phyloP scores from a whole-genome alignment of 2,113 vertebrate species.

The Columbina picui region DNA sequence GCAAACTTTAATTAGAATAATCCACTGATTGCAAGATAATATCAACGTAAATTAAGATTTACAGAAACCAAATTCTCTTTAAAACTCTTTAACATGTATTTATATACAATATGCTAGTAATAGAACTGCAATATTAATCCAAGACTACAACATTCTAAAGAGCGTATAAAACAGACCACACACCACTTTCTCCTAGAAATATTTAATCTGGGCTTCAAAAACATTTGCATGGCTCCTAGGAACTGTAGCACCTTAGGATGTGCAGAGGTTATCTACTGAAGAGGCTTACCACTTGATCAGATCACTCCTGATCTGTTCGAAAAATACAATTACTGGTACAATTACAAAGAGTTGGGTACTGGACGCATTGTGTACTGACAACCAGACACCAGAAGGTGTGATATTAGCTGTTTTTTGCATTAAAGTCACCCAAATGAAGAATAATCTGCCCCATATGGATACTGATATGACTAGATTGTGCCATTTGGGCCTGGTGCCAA shows the following conservation, averaged over 20 bases:
- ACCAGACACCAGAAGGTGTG: constrained; percentile 22
- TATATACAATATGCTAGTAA: neutral
- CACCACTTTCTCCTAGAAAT: constrained; percentile 55
- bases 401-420: constrained; percentile 43
- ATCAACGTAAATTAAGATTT: neutral
- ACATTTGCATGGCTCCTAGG: neutral
- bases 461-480: constrained; percentile 15
- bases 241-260: constrained; percentile 36
- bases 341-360: neutral
- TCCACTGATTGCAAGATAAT: neutral
- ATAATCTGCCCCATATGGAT: constrained; percentile 53
- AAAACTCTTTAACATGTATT: neutral
- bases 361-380: neutral
- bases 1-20: neutral
- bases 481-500: constrained; percentile 30
- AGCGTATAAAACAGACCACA: constrained; percentile 50
- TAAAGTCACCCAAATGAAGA: constrained; percentile 50
- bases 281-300: neutral
- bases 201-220: constrained; percentile 55
- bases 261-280: neutral
- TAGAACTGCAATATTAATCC: neutral
- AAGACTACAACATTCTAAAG: neutral
- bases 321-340: neutral
- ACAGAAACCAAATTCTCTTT: neutral
- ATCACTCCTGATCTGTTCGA: neutral